Evolutionary conservation across 1,140 invertebrate genomes (phyloP), one percentile per base, ranked within the genome.

Genomic region (Tetramorium parvispinum): DNA sequence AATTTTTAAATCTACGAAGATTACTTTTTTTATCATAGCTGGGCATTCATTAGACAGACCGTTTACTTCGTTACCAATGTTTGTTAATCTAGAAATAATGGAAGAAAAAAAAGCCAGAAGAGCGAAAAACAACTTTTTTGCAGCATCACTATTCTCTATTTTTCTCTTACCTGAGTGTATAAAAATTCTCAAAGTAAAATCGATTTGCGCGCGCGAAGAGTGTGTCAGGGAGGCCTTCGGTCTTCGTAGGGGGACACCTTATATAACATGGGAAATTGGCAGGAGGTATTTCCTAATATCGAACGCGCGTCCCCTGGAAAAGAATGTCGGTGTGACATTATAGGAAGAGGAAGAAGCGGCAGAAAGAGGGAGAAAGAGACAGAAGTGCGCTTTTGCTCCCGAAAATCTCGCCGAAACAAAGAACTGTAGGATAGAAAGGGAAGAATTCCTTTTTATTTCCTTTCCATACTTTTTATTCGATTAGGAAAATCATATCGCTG

Each of bases 231-330:
- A 79, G 65, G 65, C 59, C 85, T 66, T 87, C 78, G 68, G 88
- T 90, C 89, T 90, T 90, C 86, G 79, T 85, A 90, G 71, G 61
- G 81, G 82, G 66, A 78, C 76, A 86, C 86, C 81, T 91, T 88
- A 88, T 87, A 90, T 88, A 90, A 90, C 87, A 83, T 75, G 68
- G 76, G 73, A 66, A 91, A 90, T 91, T 91, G 90, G 87, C 81
- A 92, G 85, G 61, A 91, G 91, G 91, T 91, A 92, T 92, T 92
- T 92, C 85, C 90, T 92, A 92, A 92, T 92, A 92, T 91, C 90
- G 90, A 91, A 68, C 82, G 57, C 21, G 59, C 70, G 88, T 75
- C 77, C 88, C 86, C 65, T 78, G 86, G 86, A 91, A 83, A 91
- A 89, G 91, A 91, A 91, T 91, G 90, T 86, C 61, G 76, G 71